Evolutionary conservation across 1,140 invertebrate genomes (phyloP).

Genomic region (Ceratitis capitata): DNA sequence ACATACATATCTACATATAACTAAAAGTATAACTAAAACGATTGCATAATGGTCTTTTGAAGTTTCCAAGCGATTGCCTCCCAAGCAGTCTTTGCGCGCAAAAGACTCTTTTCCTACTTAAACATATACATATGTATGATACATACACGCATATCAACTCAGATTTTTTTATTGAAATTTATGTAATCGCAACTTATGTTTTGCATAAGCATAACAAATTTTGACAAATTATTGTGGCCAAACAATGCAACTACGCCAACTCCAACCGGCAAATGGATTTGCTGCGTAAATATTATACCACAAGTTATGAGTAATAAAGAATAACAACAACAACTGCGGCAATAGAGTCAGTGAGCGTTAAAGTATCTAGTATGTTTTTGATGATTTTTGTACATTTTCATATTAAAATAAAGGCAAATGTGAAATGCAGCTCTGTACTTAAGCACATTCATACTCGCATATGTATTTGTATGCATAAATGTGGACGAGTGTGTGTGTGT

Average conservation of each 20-base stretch:
- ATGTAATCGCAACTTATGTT: not conserved
- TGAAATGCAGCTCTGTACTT: not conserved
- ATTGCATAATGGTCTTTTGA: no score
- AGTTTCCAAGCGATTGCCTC: not conserved
- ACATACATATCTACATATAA: no score
- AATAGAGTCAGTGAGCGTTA: not conserved
- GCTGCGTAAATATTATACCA: not conserved
- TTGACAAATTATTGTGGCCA: conserved; percentile 10
- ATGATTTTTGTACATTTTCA: conserved; percentile 2
- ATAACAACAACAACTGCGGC: no score
- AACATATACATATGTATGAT: no score
- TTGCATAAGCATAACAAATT: conserved; percentile 27
- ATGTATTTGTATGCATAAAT: no score
- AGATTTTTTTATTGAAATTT: not conserved
- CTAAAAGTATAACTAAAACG: no score
- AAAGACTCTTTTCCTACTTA: not conserved
- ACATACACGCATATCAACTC: not conserved
- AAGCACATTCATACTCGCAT: no score
- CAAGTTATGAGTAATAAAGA: not conserved
- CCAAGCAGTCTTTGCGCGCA: not conserved
- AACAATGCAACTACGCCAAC: not conserved
- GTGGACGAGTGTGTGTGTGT: no score
- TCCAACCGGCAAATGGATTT: not conserved
- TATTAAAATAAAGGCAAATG: not conserved
- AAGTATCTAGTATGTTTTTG: not conserved